Conservation (phyloP, 2,797 vertebrate species). For the Microcaecilia unicolor region DNA sequence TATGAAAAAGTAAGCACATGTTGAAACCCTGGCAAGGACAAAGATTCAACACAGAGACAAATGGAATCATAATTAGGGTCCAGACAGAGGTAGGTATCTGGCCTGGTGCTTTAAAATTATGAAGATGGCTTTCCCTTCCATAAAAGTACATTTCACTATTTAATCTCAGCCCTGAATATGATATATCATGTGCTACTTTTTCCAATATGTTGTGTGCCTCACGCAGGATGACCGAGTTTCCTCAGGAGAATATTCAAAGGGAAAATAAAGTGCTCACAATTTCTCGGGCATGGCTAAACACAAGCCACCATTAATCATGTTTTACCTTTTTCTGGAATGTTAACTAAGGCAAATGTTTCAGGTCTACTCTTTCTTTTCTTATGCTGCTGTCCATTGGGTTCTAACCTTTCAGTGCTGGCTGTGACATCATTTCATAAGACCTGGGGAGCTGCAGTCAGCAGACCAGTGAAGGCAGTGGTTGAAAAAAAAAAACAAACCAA, state of each 20-base stretch:
- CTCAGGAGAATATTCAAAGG: conserved; percentile 29
- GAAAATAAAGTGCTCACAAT: conserved; percentile 33
- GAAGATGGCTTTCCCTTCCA: conserved; percentile 26
- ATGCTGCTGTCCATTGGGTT: too few relatives aligned
- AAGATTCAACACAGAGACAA: too few relatives aligned
- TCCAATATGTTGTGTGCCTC: conserved; percentile 24
- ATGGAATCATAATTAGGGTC: conserved; percentile 33
- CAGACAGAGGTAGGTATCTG: conserved; percentile 29
- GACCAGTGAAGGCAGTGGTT: too few relatives aligned
- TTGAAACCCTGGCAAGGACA: conserved; percentile 24
- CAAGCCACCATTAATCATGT: conserved; percentile 33
- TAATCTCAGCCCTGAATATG: conserved; percentile 29
- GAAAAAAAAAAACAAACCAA: too few relatives aligned
- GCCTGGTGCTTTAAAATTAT: conserved; percentile 25
- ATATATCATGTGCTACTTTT: conserved; percentile 34
- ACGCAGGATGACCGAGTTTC: conserved; percentile 18
- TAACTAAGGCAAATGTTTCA: conserved; percentile 25
- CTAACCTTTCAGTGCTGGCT: too few relatives aligned
- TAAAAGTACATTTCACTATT: conserved; percentile 42
- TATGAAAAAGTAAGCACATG: too few relatives aligned
- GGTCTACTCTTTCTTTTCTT: too few relatives aligned
- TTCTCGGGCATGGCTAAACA: conserved; percentile 34
- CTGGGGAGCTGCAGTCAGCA: too few relatives aligned
- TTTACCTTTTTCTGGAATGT: conserved; percentile 23
- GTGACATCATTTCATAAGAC: too few relatives aligned